These are phyloP conservation scores for Pectinophora gossypiella DNA, from an alignment of 1,140 invertebrate species.

Conservation along the genomic window DNA sequence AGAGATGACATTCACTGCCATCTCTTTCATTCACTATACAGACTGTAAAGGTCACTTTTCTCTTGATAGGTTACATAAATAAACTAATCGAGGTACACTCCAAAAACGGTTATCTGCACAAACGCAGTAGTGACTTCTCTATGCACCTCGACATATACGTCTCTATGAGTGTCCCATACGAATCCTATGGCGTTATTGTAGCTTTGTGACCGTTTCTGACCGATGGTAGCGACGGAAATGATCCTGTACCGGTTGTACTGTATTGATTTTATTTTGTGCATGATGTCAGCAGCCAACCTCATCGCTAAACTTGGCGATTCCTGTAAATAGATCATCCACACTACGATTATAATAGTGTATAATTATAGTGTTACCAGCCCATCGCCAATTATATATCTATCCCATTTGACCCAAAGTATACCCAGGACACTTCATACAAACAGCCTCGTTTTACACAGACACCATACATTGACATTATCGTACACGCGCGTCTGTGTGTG, in stretches of 20 bases:
- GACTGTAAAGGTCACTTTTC: too few species aligned
- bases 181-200: not conserved
- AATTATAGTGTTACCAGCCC: not conserved
- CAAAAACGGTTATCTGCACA: not conserved
- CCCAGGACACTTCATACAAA: too few species aligned
- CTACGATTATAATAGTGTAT: not conserved
- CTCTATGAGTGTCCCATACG: not conserved
- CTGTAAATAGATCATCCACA: constrained; percentile 18
- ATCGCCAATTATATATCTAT: too few species aligned
- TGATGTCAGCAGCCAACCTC: constrained; percentile 46
- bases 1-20: too few species aligned
- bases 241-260: constrained; percentile 19
- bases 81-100: not conserved
- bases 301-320: constrained; percentile 48
- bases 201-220: not conserved
- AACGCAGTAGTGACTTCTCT: not conserved
- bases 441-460: too few species aligned
- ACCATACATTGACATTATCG: too few species aligned
- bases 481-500: too few species aligned
- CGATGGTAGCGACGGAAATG: not conserved
- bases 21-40: too few species aligned
- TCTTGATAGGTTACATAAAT: too few species aligned
- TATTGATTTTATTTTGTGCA: constrained; percentile 46
- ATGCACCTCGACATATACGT: not conserved
- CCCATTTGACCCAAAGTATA: too few species aligned